These are phyloP conservation scores for Latheticus oryzae DNA, from an alignment of 2,888 invertebrate genomes.

Conservation along the genomic window DNA sequence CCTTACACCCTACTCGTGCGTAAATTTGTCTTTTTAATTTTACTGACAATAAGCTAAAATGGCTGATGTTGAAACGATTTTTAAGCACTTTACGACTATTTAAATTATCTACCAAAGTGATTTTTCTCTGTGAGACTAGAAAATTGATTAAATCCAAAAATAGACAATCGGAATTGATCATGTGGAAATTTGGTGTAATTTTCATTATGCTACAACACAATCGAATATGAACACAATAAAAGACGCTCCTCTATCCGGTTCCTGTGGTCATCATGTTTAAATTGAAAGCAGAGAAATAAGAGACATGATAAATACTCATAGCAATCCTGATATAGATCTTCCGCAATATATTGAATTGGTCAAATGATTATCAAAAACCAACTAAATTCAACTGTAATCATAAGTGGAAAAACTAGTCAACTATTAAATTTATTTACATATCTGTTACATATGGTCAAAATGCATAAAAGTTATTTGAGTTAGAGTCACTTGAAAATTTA, in stretches of 20 bases:
- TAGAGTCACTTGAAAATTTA: not conserved
- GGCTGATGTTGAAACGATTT: conserved; percentile 8
- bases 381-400: too few species aligned
- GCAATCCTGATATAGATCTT: conserved; percentile 23
- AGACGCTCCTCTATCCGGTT: conserved; percentile 42
- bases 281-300: conserved; percentile 6
- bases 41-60: conserved; percentile 31
- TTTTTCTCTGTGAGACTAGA: conserved; percentile 20
- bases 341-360: too few species aligned
- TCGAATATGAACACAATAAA: conserved; percentile 31
- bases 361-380: too few species aligned
- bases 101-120: conserved; percentile 30
- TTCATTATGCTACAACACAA: conserved; percentile 25
- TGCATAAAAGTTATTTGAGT: conserved; percentile 1
- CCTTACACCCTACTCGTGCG: conserved; percentile 30
- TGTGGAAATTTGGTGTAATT: conserved; percentile 35
- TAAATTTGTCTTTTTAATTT: conserved; percentile 37
- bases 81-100: too few species aligned
- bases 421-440: too few species aligned
- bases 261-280: conserved; percentile 26
- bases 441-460: too few species aligned
- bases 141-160: conserved; percentile 22
- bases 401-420: conserved; percentile 21
- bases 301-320: conserved; percentile 12
- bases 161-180: conserved; percentile 13